Evolutionary conservation across 2,113 vertebrate species (phyloP), one percentile per base, ranked within the genome.

Genomic region (Candoia aspera): DNA sequence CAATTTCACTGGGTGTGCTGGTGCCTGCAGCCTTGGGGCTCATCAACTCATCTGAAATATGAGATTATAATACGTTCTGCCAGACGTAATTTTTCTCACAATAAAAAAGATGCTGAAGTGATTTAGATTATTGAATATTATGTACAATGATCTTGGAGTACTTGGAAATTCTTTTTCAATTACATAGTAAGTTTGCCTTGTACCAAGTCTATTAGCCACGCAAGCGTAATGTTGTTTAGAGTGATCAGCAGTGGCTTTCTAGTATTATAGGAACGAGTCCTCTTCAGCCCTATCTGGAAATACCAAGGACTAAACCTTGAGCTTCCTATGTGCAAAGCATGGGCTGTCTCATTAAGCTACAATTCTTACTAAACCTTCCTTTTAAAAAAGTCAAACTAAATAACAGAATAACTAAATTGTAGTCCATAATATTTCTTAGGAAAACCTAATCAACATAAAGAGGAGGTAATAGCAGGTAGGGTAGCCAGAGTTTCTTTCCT

Each of bases 341-440:
- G 13, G n/a, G 87, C 37, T 64, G 2, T 64, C 11, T 46, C 24
- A 26, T 17, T 49, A 13, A 88, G 24, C 59, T 29, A 64, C 11
- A 26, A 6, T 58, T 26, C 24, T 29, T 62, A 53, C 13, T 6
- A 49, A 49, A 8, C 42, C 33, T 88, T 42, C 37, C 46, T 29
- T 88, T 23, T 59, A 15, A 91, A 62, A 59, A 88, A 23, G 26
- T 33, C 37, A 54, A 8, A 8, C 6, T 90, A 58, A 91, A 86
- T 33, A 53, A 53, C n/a, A 15, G 4, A 33, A 86, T 46, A n/a
- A 88, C 60, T 8, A 53, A 29, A 17, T 54, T 84, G 24, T 90
- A 11, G 15, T 95, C 87, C 29, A 60, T 84, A 15, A 79, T 94
- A 92, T n/a, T 54, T 6, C 29, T 54, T 91, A 68, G 89, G n/a